Base-by-base conservation (phyloP, 2,113 vertebrate species). In the Sitta europaea region DNA sequence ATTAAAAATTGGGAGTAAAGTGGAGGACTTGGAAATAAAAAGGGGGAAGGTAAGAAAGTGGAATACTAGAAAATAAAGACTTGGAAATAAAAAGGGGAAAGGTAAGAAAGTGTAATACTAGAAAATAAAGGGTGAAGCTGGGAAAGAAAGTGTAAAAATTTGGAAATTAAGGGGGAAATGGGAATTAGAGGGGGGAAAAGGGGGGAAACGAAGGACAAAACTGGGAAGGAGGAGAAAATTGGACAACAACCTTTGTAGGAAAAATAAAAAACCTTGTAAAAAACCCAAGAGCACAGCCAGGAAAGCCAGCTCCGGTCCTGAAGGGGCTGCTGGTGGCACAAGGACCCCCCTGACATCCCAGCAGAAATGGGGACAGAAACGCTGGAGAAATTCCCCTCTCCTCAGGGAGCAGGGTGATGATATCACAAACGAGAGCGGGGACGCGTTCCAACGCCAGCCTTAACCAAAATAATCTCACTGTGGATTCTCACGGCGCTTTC, bases 401-500 rank as follows among this genome's bases (percentile, higher is more conserved):
- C 35, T 27, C 36, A 36, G 31, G 22, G 8, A 14, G 5, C 8
- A 27, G 18, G 31, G 22, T 31, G 29, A 21, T 40, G 40, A 9
- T 16, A 29, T 11, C n/a, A 35, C 1, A 43, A 73, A 36, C 19
- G 38, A 66, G 36, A 29, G 12, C 0, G 1, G 35, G 29, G 31
- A 17, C 20, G 33, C 9, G 15, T 57, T 65, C 51, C 36, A 65
- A 9, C 43, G 43, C 59, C n/a, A 58, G 28, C 23, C 22, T 53
- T 21, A 29, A 24, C 10, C 22, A 1, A 23, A 50, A 65, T 5
- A 43, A 58, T 4, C 76, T 51, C 68, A 6, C 29, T 45, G 10
- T 4, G 14, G 27, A 15, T 50, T 51, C 51, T 50, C 5, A 21
- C 0, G 0, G 12, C 36, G 11, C 13, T 10, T 53, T 22, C 7